Conservation (phyloP, 1,140 invertebrate genomes). For the Spodoptera frugiperda region DNA sequence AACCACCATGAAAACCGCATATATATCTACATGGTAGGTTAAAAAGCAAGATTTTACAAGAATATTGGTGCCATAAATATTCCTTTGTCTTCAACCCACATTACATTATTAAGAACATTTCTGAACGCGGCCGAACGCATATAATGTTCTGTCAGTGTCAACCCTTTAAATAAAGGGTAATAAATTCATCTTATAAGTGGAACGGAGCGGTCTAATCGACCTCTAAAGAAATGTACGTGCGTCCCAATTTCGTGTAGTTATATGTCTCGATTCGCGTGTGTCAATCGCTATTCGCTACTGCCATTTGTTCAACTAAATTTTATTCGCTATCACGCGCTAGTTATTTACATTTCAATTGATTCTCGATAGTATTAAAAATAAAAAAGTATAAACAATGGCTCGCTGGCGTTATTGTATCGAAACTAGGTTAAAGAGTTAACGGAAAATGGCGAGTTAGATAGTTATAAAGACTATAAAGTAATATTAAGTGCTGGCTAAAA, state of each 20-base stretch:
- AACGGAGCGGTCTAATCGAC: slow-evolving; percentile 31
- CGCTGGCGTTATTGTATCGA: slow-evolving; percentile 7
- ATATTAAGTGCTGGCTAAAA: not conserved
- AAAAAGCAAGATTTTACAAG: slow-evolving; percentile 5
- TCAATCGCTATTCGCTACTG: slow-evolving; percentile 29
- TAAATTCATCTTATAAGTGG: slow-evolving; percentile 39
- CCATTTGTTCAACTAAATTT: slow-evolving; percentile 17
- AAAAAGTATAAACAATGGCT: slow-evolving; percentile 17
- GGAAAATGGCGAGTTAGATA: slow-evolving; percentile 23
- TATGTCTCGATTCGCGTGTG: slow-evolving; percentile 22
- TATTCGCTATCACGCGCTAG: slow-evolving; percentile 3
- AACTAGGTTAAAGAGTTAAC: slow-evolving; percentile 19
- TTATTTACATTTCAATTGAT: not conserved
- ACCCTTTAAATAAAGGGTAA: slow-evolving; percentile 37
- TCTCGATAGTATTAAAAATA: slow-evolving; percentile 13
- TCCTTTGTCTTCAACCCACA: no score
- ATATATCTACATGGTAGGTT: no score
- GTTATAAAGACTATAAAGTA: slow-evolving; percentile 7
- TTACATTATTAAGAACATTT: slow-evolving; percentile 3
- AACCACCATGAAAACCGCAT: no score
- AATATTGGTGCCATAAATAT: no score
- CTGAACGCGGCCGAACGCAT: not conserved
- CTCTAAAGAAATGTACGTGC: slow-evolving; percentile 13
- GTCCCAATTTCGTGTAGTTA: slow-evolving; percentile 21
- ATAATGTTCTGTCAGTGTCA: slow-evolving; percentile 10